phyloP scores from a whole-genome alignment of 1,140 invertebrate species.

The Chelonus insularis region DNA sequence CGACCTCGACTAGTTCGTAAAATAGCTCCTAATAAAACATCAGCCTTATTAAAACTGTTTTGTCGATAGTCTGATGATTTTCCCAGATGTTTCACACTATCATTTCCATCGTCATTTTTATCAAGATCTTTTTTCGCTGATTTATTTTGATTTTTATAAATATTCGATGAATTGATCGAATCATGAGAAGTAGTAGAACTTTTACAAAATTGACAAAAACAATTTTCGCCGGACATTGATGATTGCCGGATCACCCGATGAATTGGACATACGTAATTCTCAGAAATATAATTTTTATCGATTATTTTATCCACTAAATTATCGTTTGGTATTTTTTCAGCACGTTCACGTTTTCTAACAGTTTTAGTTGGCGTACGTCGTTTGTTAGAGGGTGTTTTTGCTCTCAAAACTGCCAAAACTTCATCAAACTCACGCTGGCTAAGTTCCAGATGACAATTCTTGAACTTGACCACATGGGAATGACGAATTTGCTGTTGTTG shows the following conservation, averaged over 20 bases:
- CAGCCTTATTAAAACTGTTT: conserved; percentile 57
- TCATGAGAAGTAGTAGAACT: background rate
- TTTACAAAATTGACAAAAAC: conserved; percentile 12
- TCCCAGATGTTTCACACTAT: conserved; percentile 2
- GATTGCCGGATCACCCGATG: conserved; percentile 10
- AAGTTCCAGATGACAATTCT: conserved; percentile 55
- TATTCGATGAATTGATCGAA: too few species aligned
- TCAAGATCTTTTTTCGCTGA: background rate
- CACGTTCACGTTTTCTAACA: conserved; percentile 39
- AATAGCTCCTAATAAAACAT: conserved; percentile 61
- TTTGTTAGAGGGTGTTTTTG: conserved; percentile 43
- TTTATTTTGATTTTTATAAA: background rate
- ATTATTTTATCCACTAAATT: conserved; percentile 5
- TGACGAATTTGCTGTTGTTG: conserved; percentile 21
- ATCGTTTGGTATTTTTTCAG: conserved; percentile 34
- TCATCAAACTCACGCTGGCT: conserved; percentile 59
- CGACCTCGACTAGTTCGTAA: conserved; percentile 51
- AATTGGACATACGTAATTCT: conserved; percentile 16
- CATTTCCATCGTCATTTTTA: background rate
- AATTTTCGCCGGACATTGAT: conserved; percentile 10
- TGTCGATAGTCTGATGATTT: conserved; percentile 32
- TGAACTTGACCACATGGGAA: conserved; percentile 36
- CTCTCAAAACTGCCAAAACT: conserved; percentile 57
- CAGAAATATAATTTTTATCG: background rate
- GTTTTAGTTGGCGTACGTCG: conserved; percentile 40